phyloP scores from a whole-genome alignment of 2,113 vertebrate species.

The Pandion haliaetus region DNA sequence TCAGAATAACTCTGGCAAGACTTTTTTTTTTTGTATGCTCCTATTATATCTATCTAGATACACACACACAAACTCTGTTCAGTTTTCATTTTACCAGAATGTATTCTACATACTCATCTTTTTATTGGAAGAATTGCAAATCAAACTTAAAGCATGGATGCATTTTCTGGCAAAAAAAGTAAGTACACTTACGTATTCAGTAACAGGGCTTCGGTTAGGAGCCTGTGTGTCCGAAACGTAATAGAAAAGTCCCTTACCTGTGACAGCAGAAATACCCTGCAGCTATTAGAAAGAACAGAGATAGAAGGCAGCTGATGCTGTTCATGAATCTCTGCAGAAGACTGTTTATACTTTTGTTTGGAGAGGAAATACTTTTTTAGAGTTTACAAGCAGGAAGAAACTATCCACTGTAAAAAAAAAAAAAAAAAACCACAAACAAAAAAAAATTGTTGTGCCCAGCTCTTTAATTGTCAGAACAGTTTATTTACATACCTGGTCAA shows the following conservation, averaged over 20 bases:
- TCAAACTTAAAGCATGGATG: background rate
- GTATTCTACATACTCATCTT: background rate
- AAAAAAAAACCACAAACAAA: no score
- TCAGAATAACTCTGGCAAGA: background rate
- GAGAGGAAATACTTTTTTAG: background rate
- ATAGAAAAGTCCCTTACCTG: background rate
- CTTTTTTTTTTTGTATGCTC: background rate
- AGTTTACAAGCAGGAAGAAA: conserved; percentile 8
- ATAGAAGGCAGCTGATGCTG: background rate
- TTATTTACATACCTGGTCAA: background rate
- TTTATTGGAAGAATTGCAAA: background rate
- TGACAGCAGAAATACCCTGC: background rate
- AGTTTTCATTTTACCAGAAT: background rate
- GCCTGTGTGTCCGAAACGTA: background rate
- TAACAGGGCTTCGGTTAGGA: background rate
- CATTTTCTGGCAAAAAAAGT: background rate
- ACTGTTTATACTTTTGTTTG: background rate
- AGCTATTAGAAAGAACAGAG: background rate
- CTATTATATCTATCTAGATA: background rate
- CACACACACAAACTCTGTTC: no score
- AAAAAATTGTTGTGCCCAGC: background rate
- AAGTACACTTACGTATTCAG: background rate
- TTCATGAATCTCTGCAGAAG: background rate
- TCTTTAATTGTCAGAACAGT: background rate
- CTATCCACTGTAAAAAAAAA: background rate